A percentile compares a stretch with the other conserved stretches of the same genome.
Conservation (phyloP, 2,888 invertebrate genomes). For the Spodoptera littoralis region DNA sequence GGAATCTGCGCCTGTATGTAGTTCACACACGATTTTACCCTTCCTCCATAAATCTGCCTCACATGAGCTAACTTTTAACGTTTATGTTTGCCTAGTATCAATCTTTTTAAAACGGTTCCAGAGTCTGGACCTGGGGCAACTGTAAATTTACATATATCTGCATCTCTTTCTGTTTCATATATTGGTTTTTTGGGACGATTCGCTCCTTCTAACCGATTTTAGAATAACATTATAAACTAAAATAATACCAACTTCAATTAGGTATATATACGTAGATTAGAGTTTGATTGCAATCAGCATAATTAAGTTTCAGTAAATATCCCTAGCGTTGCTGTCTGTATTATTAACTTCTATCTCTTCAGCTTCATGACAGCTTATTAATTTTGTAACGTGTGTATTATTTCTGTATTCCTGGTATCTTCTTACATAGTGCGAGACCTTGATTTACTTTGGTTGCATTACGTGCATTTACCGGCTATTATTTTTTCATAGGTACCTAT, state of each 20-base stretch:
- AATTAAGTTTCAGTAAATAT: no score
- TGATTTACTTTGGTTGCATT: no score
- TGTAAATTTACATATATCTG: neutral
- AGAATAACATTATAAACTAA: no score
- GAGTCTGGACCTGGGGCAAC: constrained; percentile 15
- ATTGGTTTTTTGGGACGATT: neutral
- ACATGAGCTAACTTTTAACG: neutral
- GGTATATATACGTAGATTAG: no score
- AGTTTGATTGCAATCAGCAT: no score
- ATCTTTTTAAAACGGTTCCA: constrained; percentile 37
- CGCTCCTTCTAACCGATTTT: no score
- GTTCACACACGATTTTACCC: constrained; percentile 6
- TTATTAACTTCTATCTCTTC: neutral
- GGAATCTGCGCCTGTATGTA: constrained; percentile 27
- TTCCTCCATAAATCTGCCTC: neutral
- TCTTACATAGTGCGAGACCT: neutral
- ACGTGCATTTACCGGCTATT: no score
- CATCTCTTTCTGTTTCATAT: neutral
- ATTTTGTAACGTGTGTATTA: constrained; percentile 1
- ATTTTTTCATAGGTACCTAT: no score
- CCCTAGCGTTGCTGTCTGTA: no score
- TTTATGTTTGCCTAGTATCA: constrained; percentile 43
- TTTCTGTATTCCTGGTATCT: constrained; percentile 11
- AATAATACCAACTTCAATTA: no score
- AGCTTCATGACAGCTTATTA: constrained; percentile 3